These are phyloP conservation scores for Ennomos erosarius DNA, from an alignment of 2,888 invertebrate species.

Conservation along the genomic window DNA sequence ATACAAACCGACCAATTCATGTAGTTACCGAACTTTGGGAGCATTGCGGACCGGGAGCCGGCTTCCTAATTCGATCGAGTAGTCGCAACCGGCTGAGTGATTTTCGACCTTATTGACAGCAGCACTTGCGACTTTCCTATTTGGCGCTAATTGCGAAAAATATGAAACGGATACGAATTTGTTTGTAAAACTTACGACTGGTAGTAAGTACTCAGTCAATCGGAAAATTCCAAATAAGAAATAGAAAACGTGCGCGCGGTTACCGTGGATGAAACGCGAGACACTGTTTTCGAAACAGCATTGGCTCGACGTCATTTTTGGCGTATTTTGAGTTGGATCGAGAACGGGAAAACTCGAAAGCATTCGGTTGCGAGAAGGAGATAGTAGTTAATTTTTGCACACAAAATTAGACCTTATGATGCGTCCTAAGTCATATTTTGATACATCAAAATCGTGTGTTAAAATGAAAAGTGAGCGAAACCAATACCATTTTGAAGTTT, in stretches of 20 bases:
- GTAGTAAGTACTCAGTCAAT: conserved; percentile 82
- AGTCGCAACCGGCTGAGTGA: conserved; percentile 51
- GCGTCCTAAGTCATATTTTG: conserved; percentile 61
- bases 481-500: conserved; percentile 83
- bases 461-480: conserved; percentile 66
- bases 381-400: conserved; percentile 54
- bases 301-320: conserved; percentile 83
- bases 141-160: conserved; percentile 81
- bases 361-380: conserved; percentile 78
- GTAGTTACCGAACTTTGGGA: conserved; percentile 39
- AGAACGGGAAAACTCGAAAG: conserved; percentile 84
- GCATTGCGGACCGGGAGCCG: conserved; percentile 36
- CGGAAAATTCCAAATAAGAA: conserved; percentile 87
- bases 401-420: conserved; percentile 71
- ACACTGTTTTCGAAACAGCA: conserved; percentile 83
- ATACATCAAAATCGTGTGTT: conserved; percentile 61
- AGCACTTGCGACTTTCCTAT: conserved; percentile 78
- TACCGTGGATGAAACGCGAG: conserved; percentile 76
- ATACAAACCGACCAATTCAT: conserved; percentile 58
- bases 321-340: conserved; percentile 85
- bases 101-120: conserved; percentile 62
- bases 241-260: conserved; percentile 73
- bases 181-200: conserved; percentile 81
- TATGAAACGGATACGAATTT: conserved; percentile 78
- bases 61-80: conserved; percentile 65